Evolutionary conservation across 2,888 invertebrate genomes (phyloP), one percentile per base, ranked within the genome.

Genomic region (Eustalomyia histrio): DNA sequence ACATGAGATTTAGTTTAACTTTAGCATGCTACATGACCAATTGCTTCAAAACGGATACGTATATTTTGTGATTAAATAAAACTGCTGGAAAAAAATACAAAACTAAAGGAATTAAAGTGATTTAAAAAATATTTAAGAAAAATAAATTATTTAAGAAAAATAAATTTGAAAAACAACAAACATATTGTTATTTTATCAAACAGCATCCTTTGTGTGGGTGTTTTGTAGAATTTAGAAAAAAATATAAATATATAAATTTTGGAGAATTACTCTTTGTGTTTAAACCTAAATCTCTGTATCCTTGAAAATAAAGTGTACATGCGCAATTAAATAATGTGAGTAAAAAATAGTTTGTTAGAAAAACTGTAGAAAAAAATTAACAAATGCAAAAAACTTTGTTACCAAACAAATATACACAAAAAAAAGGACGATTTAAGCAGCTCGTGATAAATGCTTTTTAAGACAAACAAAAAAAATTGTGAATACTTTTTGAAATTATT

Each of bases 1-100:
- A 74, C 39, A 81, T 71, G 71, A 74, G 71, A 81, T 81, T 80
- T 67, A 81, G 81, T 81, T 71, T 71, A 57, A 81, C 74, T 81
- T 75, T 61, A 71, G 65, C 81, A 71, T 78, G 81, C 81, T 55
- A 71, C 78, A 74, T 71, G 78, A 74, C 57, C 78, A 78, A 74
- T 78, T 67, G 72, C 68, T 58, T 53, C 39, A 52, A 55, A 53
- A 67, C 67, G 52, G n/a, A 47, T 39, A 39, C 39, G n/a, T 39
- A 12, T 39, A 39, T 39, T 39, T 10, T 39, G 39, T 12, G 43
- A n/a, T 47, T n/a, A 5, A n/a, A 6, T 47, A 14, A 50, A 67
- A n/a, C 39, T 21, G 14, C 18, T 18, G 65, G 10, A 35, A 35
- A 39, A 39, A 47, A 47, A 1, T n/a, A n/a, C 43, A 47, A 39